These are phyloP conservation scores for Aradus depressus DNA, from an alignment of 2,888 invertebrate species.

Conservation along the genomic window DNA sequence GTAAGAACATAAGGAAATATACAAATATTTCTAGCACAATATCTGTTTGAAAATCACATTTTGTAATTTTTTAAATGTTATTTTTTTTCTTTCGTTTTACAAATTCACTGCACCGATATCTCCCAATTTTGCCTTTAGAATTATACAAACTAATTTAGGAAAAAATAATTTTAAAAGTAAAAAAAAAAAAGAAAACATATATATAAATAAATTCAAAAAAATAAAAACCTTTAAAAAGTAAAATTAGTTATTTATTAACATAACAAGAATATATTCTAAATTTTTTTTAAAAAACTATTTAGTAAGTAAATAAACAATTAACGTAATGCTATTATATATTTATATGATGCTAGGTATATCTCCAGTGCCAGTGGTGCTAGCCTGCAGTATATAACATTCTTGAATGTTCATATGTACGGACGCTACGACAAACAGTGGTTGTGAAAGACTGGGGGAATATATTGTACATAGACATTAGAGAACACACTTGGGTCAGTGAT, in stretches of 20 bases:
- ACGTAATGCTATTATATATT: neutral
- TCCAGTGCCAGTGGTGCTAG: conserved; percentile 19
- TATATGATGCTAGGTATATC: conserved; percentile 15
- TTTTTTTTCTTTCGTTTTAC: no score
- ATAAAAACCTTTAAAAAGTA: conserved; percentile 12
- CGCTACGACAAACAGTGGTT: conserved; percentile 18
- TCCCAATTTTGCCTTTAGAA: conserved; percentile 22
- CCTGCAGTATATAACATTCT: conserved; percentile 14
- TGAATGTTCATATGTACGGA: conserved; percentile 6
- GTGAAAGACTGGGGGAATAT: conserved; percentile 19
- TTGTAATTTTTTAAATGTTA: conserved; percentile 13
- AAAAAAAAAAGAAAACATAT: neutral
- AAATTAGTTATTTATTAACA: conserved; percentile 18
- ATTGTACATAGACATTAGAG: conserved; percentile 11
- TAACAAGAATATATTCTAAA: conserved; percentile 17
- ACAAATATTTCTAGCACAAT: conserved; percentile 24
- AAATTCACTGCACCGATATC: conserved; percentile 24
- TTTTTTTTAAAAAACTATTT: conserved; percentile 1
- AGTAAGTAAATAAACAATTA: neutral
- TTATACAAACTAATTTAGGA: conserved; percentile 20
- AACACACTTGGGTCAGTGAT: conserved; percentile 16
- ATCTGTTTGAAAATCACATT: conserved; percentile 18
- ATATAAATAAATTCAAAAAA: neutral
- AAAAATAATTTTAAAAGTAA: conserved; percentile 5
- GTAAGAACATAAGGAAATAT: conserved; percentile 18